phyloP scores from a whole-genome alignment of 1,140 invertebrate genomes.

The Muscidifurax raptorellus region DNA sequence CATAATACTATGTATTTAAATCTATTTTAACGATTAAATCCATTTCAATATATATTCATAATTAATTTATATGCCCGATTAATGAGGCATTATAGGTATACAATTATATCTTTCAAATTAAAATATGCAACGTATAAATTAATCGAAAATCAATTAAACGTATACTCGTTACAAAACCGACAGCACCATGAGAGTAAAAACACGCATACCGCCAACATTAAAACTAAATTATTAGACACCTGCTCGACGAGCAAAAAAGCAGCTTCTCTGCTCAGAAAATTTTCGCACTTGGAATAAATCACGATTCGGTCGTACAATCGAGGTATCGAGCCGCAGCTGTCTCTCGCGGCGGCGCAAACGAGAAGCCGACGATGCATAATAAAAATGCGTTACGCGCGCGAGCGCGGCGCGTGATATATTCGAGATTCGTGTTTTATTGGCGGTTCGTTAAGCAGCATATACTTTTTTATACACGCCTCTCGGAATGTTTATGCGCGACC shows the following conservation, averaged over 20 bases:
- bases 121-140: not conserved
- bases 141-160: not conserved
- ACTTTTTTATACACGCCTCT: not conserved
- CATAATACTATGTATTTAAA: not conserved
- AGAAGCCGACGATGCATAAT: constrained; percentile 26
- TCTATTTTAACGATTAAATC: not conserved
- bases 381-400: not conserved
- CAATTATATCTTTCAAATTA: not conserved
- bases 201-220: not conserved
- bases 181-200: not conserved
- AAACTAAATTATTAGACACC: not conserved
- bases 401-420: not conserved
- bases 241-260: not conserved
- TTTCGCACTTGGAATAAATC: not conserved
- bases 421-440: constrained; percentile 3
- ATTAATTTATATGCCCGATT: not conserved
- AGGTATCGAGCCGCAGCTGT: not conserved
- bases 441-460: not conserved
- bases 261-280: not conserved
- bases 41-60: too few relatives aligned
- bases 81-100: not conserved
- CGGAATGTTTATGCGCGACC: not conserved
- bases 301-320: not conserved
- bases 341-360: not conserved
- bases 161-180: not conserved